Evolutionary conservation across 1,140 invertebrate species (phyloP), one percentile per base, ranked within the genome.

Genomic region (Drosophila insularis): DNA sequence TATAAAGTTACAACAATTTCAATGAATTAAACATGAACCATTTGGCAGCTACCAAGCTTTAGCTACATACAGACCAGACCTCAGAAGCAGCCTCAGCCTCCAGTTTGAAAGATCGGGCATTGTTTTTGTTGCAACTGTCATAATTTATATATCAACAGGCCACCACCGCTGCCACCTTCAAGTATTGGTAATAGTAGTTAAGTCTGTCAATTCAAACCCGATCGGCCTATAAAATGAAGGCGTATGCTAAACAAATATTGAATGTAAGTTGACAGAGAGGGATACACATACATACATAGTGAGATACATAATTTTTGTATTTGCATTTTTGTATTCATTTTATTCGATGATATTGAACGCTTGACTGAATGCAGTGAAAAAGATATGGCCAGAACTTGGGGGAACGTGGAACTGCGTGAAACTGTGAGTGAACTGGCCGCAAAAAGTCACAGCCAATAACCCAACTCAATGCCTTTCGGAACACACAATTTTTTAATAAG

Each of bases 361-460:
- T 71, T 86, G 82, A 68, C 75, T 87, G 82, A 79, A 58, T 82
- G 75, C 69, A 60, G 63, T 40, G 79, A 75, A 73, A 74, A 85
- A 58, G 56, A 69, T 70, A 63, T 78, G 77, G 19, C 19, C 67
- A 75, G 50, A 70, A 62, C 27, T 27, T 39, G 31, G 35, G 35
- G 21, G 50, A 70, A 62, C 27, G 11, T 39, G 31, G 35, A 50
- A 61, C 27, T 27, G 27, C 43, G 43, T 50, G 17, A 54, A 43
- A 11, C 35, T 37, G 35, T 13, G 66, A 31, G 59, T 62, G 43
- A 69, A 70, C 59, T 61, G 58, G 72, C 70, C 70, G 74, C 66
- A 80, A 77, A 74, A 69, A 78, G 71, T 69, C 80, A 76, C 72
- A 78, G 81, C 70, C 78, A 86, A 86, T 81, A 86, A 86, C 81